These are phyloP conservation scores for Harlomillsia oculata DNA, from an alignment of 1,140 invertebrate species.

Conservation along the genomic window DNA sequence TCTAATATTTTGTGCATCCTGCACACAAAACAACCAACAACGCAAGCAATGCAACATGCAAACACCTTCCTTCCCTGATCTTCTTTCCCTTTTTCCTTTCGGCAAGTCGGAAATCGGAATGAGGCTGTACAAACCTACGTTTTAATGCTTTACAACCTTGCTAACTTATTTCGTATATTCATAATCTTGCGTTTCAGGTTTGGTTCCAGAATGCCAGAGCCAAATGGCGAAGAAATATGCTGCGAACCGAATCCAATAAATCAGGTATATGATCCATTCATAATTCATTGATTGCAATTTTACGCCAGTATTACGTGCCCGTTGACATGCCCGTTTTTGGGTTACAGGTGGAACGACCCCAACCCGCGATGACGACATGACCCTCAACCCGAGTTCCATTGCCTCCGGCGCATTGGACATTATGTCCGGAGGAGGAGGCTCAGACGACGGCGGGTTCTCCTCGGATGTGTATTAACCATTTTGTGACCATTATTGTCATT, in stretches of 20 bases:
- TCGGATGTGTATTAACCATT: constrained; percentile 21
- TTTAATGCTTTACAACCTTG: no score
- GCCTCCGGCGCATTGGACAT: constrained; percentile 24
- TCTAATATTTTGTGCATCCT: no score
- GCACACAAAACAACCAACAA: no score
- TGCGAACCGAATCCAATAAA: constrained; percentile 54
- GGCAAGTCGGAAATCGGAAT: no score
- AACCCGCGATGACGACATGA: constrained; percentile 15
- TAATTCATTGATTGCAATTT: background rate
- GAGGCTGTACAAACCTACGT: no score
- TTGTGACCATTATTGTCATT: no score
- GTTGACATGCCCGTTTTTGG: no score
- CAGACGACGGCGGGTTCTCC: constrained; percentile 23
- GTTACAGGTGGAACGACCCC: constrained; percentile 18
- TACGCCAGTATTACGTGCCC: background rate
- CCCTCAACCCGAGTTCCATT: constrained; percentile 18
- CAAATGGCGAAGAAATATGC: constrained; percentile 81
- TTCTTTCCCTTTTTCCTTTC: no score
- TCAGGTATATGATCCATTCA: constrained; percentile 6
- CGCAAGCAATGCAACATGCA: no score
- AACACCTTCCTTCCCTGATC: no score
- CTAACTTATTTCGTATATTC: no score
- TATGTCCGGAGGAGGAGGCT: constrained; percentile 20
- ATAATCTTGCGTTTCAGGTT: no score
- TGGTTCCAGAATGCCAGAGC: constrained; percentile 98